Evolutionary conservation across 30 jellyfish, hydroid and myxozoan species (phyloP).

Genomic region (Turritopsis dohrnii): DNA sequence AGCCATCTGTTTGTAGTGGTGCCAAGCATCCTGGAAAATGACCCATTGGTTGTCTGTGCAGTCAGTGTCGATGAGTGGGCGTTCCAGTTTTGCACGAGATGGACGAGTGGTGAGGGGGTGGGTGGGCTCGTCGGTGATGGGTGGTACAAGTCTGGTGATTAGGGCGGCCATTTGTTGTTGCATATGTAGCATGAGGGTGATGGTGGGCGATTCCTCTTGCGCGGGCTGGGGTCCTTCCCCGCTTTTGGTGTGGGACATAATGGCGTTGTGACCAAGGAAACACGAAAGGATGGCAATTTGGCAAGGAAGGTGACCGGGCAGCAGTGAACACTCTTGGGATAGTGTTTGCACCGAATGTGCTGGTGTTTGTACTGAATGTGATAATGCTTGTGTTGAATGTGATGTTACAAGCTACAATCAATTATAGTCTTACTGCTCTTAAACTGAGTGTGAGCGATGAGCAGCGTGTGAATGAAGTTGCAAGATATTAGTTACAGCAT

Average conservation of each 20-base stretch:
- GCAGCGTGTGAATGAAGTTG: no score
- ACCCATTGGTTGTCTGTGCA: slow-evolving; percentile 17
- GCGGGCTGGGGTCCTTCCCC: not conserved
- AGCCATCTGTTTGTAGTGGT: slow-evolving; percentile 35
- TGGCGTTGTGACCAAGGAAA: not conserved
- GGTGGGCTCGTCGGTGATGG: no score
- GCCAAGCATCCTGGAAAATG: slow-evolving; percentile 37
- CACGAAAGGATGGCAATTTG: not conserved
- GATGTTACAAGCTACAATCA: no score
- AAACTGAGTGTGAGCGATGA: no score
- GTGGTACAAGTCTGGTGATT: not conserved
- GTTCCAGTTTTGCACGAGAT: not conserved
- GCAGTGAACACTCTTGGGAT: not conserved
- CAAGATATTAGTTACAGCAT: no score
- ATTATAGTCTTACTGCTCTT: no score
- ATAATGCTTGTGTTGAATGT: not conserved
- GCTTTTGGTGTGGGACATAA: not conserved
- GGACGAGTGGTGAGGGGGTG: not conserved
- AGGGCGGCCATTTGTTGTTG: slow-evolving; percentile 25
- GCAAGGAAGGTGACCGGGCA: not conserved
- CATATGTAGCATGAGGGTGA: slow-evolving; percentile 9
- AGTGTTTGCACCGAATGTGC: not conserved
- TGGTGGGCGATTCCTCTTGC: not conserved
- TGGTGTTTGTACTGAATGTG: not conserved
- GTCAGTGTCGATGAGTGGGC: slow-evolving; percentile 23